A percentile compares a stretch with the other conserved stretches of the same genome.
Conservation (phyloP, 2,113 vertebrate species). For the Chaetodon trifascialis region DNA sequence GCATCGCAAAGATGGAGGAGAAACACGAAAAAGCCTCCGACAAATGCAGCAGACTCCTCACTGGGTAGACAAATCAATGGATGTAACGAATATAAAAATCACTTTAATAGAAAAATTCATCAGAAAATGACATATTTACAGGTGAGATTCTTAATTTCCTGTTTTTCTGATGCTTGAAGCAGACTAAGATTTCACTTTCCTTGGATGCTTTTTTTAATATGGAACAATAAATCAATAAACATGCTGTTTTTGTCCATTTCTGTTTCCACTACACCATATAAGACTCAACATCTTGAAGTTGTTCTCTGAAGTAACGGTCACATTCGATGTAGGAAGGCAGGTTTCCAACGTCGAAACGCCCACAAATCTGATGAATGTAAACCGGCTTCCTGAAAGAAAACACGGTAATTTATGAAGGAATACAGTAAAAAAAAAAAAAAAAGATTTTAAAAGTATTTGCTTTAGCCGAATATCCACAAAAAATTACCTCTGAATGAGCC, state of each 20-base stretch:
- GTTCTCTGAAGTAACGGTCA: slow-evolving; percentile 84
- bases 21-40: slow-evolving; percentile 90
- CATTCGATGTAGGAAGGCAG: slow-evolving; percentile 83
- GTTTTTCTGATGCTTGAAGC: neutral
- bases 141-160: neutral
- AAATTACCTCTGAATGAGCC: slow-evolving; percentile 84
- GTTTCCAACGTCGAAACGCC: slow-evolving; percentile 88
- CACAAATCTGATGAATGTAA: slow-evolving; percentile 80
- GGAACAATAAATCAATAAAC: slow-evolving; percentile 19
- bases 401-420: neutral
- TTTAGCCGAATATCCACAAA: neutral
- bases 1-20: slow-evolving; percentile 95
- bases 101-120: slow-evolving; percentile 35
- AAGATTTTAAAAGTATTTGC: neutral
- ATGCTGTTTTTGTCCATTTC: neutral
- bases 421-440: neutral
- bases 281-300: slow-evolving; percentile 61
- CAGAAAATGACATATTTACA: slow-evolving; percentile 25
- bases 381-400: slow-evolving; percentile 79
- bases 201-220: neutral
- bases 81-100: neutral
- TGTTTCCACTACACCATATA: slow-evolving; percentile 79
- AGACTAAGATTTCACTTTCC: neutral
- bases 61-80: slow-evolving; percentile 33
- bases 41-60: slow-evolving; percentile 88